Evolutionary conservation across 2,113 vertebrate genomes (phyloP).

Genomic region (Muntiacus muntjak): DNA sequence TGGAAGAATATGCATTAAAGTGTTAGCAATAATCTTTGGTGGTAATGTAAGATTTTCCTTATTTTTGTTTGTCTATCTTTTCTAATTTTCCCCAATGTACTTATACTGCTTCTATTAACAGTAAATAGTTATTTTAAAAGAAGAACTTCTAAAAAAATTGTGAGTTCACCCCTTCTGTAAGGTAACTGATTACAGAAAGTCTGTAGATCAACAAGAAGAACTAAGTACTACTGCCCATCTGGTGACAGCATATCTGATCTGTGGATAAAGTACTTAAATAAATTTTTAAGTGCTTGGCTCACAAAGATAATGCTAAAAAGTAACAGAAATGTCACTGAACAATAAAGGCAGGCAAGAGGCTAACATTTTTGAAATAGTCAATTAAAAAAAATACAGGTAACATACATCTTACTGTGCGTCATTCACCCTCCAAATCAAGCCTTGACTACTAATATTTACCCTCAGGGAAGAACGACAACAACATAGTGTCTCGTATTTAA

Average conservation of each 20-base stretch:
- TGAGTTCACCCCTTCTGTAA: neutral
- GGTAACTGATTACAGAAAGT: neutral
- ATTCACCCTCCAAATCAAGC: constrained; percentile 65
- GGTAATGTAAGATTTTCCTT: neutral
- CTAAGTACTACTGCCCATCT: neutral
- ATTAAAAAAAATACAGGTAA: constrained; percentile 31
- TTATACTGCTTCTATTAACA: neutral
- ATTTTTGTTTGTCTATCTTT: constrained; percentile 11
- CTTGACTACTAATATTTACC: neutral
- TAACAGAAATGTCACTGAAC: constrained; percentile 4
- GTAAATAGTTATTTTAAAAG: constrained; percentile 26
- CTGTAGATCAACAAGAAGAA: neutral
- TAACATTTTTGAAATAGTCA: constrained; percentile 23
- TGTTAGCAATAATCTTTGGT: neutral
- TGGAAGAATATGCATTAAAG: neutral
- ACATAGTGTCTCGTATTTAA: neutral
- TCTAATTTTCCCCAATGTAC: neutral
- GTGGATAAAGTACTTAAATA: neutral
- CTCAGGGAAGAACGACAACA: neutral
- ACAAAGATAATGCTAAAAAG: neutral
- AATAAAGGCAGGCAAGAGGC: neutral
- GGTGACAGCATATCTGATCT: neutral
- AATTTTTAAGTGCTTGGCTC: neutral
- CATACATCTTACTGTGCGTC: constrained; percentile 53
- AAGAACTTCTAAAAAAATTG: neutral